Conservation (phyloP, 2,797 vertebrate genomes). For the Florisuga fusca region DNA sequence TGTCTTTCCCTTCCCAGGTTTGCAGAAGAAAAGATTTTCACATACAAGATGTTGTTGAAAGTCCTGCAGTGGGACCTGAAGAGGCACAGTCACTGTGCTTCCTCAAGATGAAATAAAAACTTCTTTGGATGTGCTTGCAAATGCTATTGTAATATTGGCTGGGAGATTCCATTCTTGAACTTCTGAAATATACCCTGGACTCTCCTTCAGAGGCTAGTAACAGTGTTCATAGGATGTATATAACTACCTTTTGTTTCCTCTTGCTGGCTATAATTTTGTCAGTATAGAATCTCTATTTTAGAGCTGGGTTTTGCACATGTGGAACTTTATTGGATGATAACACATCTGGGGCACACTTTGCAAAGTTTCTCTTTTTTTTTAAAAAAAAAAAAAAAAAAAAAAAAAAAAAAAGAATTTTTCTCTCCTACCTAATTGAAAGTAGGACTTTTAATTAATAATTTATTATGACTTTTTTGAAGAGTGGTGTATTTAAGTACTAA, state of each 20-base stretch:
- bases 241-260: conserved; percentile 11
- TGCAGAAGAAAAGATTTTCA: neutral
- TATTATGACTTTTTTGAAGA: neutral
- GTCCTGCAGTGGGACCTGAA: neutral
- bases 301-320: conserved; percentile 1
- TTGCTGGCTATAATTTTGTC: conserved; percentile 13
- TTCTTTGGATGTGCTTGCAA: neutral
- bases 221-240: neutral
- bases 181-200: neutral
- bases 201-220: conserved; percentile 19
- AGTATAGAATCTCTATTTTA: neutral
- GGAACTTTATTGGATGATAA: conserved; percentile 8
- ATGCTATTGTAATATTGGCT: neutral
- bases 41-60: neutral
- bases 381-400: neutral
- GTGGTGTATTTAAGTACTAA: neutral
- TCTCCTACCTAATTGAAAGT: neutral
- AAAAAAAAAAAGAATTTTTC: neutral
- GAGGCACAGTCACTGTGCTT: neutral
- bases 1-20: neutral
- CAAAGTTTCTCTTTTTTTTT: neutral
- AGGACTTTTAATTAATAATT: neutral
- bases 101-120: neutral
- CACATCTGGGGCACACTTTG: neutral
- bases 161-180: neutral